Conservation (phyloP, 2,113 vertebrate species). For the Aegithalos caudatus region DNA sequence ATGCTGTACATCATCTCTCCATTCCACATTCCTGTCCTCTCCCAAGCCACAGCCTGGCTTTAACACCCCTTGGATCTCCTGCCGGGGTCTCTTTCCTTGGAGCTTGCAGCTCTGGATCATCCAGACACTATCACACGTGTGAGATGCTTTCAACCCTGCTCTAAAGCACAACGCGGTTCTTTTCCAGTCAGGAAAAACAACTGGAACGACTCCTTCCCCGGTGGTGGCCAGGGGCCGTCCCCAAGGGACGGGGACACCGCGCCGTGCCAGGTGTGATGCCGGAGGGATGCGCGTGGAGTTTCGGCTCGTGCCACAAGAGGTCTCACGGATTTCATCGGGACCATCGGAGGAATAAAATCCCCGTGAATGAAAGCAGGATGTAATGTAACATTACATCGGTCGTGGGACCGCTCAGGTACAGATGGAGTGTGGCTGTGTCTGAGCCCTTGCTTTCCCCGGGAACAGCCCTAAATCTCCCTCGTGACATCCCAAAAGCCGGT, state of each 20-base stretch:
- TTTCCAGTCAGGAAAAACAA: not conserved
- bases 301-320: constrained; percentile 15
- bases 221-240: not conserved
- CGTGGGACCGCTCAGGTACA: fast-evolving
- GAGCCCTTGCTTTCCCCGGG: not conserved
- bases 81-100: not conserved
- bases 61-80: fast-evolving
- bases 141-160: not conserved
- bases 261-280: fast-evolving
- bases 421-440: not conserved
- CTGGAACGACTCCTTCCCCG: fast-evolving
- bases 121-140: not conserved
- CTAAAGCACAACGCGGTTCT: not conserved
- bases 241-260: fast-evolving
- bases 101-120: not conserved
- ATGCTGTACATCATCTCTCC: not conserved
- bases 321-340: not conserved
- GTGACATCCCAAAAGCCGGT: fast-evolving
- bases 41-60: not conserved
- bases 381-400: fast-evolving
- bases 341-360: not conserved
- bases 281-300: not conserved
- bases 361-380: fast-evolving
- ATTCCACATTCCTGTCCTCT: not conserved
- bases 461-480: not conserved